Percentiles rank a stretch among this genome's conserved stretches.
Conservation (phyloP, 2,113 vertebrate species). For the Gallinago undulata region DNA sequence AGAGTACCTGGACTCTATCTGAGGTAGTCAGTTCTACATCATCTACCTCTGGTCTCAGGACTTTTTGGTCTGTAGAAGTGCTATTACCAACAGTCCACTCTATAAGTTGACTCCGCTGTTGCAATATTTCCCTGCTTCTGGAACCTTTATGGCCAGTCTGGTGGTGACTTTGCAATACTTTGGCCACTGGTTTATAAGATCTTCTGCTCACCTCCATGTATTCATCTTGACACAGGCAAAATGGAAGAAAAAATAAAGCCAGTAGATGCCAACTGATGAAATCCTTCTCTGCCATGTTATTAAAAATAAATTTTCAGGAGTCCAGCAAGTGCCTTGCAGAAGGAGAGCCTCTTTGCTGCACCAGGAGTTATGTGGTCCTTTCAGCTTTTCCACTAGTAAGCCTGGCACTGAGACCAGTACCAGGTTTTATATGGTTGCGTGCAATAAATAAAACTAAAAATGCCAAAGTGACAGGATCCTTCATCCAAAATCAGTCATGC, state of each 20-base stretch:
- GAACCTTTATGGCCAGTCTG: slow-evolving; percentile 77
- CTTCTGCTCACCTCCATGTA: slow-evolving; percentile 87
- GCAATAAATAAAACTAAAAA: slow-evolving; percentile 77
- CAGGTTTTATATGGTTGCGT: slow-evolving; percentile 74
- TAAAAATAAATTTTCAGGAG: slow-evolving; percentile 45
- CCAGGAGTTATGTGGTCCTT: slow-evolving; percentile 49
- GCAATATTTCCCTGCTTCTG: slow-evolving; percentile 81
- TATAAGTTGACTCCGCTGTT: slow-evolving; percentile 77
- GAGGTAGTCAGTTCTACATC: slow-evolving; percentile 82
- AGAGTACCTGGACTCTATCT: slow-evolving; percentile 85
- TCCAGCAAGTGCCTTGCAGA: slow-evolving; percentile 48
- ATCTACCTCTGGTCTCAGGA: slow-evolving; percentile 83
- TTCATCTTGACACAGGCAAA: slow-evolving; percentile 85
- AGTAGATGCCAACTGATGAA: slow-evolving; percentile 76
- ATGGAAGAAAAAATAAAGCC: slow-evolving; percentile 78
- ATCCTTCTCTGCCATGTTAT: slow-evolving; percentile 74
- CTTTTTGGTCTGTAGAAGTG: slow-evolving; percentile 78
- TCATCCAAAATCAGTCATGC: slow-evolving; percentile 72
- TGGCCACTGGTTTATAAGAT: slow-evolving; percentile 80
- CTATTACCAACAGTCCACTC: slow-evolving; percentile 78
- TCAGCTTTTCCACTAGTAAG: slow-evolving; percentile 59
- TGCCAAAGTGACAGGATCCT: slow-evolving; percentile 73
- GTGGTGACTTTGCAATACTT: slow-evolving; percentile 83
- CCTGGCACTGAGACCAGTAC: slow-evolving; percentile 61
- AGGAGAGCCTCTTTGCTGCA: slow-evolving; percentile 42